Evolutionary conservation across 1,140 invertebrate species (phyloP).

Genomic region (Portunus trituberculatus): DNA sequence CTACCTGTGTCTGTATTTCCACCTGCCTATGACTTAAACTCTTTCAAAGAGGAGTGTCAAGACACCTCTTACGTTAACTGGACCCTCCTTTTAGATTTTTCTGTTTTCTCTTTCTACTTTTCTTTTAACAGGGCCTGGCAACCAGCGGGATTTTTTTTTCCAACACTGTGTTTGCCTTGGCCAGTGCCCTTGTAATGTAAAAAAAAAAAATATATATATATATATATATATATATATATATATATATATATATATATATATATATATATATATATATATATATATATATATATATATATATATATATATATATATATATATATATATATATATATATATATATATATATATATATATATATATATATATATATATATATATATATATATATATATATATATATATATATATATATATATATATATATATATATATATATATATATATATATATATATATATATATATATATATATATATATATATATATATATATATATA

Average conservation of each 20-base stretch:
- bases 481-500: conserved; percentile 31
- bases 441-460: conserved; percentile 56
- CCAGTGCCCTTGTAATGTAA: too few relatives aligned
- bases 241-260: conserved; percentile 6
- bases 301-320: conserved; percentile 38
- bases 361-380: conserved; percentile 63
- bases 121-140: too few relatives aligned
- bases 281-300: conserved; percentile 38
- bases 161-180: too few relatives aligned
- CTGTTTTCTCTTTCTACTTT: too few relatives aligned
- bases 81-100: too few relatives aligned
- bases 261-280: conserved; percentile 35
- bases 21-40: too few relatives aligned
- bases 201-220: too few relatives aligned
- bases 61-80: too few relatives aligned
- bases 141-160: too few relatives aligned
- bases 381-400: conserved; percentile 62
- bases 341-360: conserved; percentile 46
- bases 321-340: conserved; percentile 33
- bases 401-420: conserved; percentile 64
- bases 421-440: conserved; percentile 61
- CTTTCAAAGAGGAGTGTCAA: too few relatives aligned
- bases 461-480: conserved; percentile 50
- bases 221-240: too few relatives aligned
- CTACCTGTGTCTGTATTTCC: too few relatives aligned